A percentile compares a stretch with the other conserved stretches of the same genome.
Evolutionary conservation across 2,888 invertebrate genomes (phyloP).

Genomic region (Lacanobia wlatinum): DNA sequence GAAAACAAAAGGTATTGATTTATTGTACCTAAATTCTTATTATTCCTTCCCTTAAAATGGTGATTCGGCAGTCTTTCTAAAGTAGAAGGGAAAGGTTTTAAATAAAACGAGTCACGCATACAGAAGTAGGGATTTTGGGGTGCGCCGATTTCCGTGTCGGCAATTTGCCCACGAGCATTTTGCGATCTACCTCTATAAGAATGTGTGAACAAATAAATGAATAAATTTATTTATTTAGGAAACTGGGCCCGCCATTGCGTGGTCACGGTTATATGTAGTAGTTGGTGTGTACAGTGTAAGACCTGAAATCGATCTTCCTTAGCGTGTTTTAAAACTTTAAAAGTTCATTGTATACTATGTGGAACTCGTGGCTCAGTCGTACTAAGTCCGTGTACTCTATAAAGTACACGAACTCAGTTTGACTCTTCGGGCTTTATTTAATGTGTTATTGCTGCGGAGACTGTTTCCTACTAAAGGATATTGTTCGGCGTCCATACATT

Average conservation of each 20-base stretch:
- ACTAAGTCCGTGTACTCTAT: too few relatives aligned
- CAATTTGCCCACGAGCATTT: not conserved
- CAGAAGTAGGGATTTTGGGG: not conserved
- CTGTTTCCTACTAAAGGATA: too few relatives aligned
- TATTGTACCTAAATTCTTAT: too few relatives aligned
- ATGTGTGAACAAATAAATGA: not conserved
- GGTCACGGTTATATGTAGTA: not conserved
- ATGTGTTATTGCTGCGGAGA: too few relatives aligned
- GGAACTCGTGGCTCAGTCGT: too few relatives aligned
- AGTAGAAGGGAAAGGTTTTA: not conserved
- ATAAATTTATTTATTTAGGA: conserved; percentile 1
- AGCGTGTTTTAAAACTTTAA: too few relatives aligned
- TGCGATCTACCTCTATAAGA: too few relatives aligned
- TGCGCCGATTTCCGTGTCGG: not conserved
- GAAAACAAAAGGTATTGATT: conserved; percentile 64
- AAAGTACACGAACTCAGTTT: too few relatives aligned
- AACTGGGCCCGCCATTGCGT: not conserved
- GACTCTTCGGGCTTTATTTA: too few relatives aligned
- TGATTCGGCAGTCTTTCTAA: not conserved
- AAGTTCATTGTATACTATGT: too few relatives aligned
- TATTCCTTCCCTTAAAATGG: too few relatives aligned
- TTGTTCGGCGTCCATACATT: too few relatives aligned
- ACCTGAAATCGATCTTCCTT: not conserved
- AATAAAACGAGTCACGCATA: conserved; percentile 1
- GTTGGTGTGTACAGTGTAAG: not conserved